Percentiles rank a stretch among this genome's conserved stretches.
Conservation (phyloP, 2,888 invertebrate species). For the Cheilosia grossa region DNA sequence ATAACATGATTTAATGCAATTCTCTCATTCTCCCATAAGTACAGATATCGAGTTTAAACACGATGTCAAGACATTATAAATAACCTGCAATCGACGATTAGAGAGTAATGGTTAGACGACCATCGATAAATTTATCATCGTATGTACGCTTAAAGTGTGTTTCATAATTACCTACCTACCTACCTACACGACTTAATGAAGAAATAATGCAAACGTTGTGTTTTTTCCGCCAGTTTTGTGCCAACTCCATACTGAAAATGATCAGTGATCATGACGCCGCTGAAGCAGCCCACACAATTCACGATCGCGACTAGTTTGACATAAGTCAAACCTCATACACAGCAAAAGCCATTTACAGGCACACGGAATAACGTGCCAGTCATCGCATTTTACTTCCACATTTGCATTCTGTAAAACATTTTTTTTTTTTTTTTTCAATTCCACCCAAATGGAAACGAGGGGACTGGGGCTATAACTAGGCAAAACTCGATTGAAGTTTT, state of each 20-base stretch:
- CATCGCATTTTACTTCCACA: slow-evolving; percentile 6
- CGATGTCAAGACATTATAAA: slow-evolving; percentile 1
- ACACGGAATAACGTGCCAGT: slow-evolving; percentile 9
- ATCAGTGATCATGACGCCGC: slow-evolving; percentile 58
- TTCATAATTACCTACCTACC: slow-evolving; percentile 9
- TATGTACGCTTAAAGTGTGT: slow-evolving; percentile 4
- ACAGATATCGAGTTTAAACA: slow-evolving; percentile 1
- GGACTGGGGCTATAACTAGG: neutral
- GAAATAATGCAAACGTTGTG: neutral
- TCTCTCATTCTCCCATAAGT: neutral
- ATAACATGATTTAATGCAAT: neutral
- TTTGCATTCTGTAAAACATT: slow-evolving; percentile 1
- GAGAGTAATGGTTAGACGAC: neutral
- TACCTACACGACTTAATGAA: slow-evolving; percentile 10
- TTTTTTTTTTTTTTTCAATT: neutral
- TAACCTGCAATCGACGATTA: neutral
- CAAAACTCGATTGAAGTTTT: neutral
- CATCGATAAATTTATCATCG: neutral
- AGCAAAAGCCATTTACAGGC: slow-evolving; percentile 9
- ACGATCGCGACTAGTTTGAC: slow-evolving; percentile 47
- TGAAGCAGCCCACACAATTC: slow-evolving; percentile 53
- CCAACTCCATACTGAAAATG: slow-evolving; percentile 44
- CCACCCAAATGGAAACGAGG: neutral
- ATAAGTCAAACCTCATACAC: slow-evolving; percentile 11
- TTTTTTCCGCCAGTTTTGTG: neutral